phyloP scores from a whole-genome alignment of 2,797 vertebrate species.

The Heterohyrax brucei region DNA sequence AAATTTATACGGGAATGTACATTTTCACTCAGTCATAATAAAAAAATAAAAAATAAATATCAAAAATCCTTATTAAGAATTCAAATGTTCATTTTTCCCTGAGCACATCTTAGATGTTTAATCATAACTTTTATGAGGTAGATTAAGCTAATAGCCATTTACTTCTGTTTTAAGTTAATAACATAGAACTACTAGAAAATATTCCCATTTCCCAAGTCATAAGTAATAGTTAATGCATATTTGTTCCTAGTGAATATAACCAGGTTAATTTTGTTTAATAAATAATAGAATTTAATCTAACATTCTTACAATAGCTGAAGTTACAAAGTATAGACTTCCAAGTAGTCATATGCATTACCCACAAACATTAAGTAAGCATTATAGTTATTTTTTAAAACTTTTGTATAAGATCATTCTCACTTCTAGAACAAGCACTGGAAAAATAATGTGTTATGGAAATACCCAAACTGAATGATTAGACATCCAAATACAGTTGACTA shows the following conservation, averaged over 20 bases:
- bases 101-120: neutral
- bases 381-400: neutral
- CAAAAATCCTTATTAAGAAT: conserved; percentile 35
- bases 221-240: conserved; percentile 15
- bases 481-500: neutral
- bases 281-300: neutral
- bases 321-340: neutral
- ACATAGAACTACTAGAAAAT: neutral
- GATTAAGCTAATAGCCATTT: conserved; percentile 2
- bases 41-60: neutral
- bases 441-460: conserved; percentile 7
- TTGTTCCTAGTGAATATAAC: neutral
- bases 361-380: neutral
- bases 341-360: neutral
- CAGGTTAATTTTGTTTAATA: conserved; percentile 11
- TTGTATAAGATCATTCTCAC: neutral
- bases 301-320: neutral
- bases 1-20: too few species aligned
- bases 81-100: conserved; percentile 1
- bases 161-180: conserved; percentile 50
- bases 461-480: neutral
- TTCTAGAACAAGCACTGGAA: neutral
- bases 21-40: too few species aligned
- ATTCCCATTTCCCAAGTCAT: neutral
- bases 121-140: conserved; percentile 41